Evolutionary conservation across 2,797 vertebrate genomes (phyloP).

Genomic region (Ciconia nigra): DNA sequence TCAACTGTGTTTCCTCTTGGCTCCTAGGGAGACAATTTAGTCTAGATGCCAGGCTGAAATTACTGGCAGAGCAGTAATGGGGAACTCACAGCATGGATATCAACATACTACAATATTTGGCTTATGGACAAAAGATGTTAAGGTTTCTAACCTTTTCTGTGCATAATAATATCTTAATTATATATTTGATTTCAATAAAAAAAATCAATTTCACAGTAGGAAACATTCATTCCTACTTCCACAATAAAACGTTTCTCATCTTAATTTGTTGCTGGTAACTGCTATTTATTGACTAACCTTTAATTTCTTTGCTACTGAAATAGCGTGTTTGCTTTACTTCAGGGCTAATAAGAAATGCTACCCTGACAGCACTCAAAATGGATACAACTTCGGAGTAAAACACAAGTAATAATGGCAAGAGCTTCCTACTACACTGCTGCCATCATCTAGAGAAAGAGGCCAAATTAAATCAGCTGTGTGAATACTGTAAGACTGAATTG

Average conservation of each 20-base stretch:
- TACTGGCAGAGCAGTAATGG: conserved; percentile 41
- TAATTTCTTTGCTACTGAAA: not conserved
- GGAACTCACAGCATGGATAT: conserved; percentile 9
- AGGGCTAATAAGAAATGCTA: not conserved
- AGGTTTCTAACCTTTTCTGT: conserved; percentile 35
- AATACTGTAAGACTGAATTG: not conserved
- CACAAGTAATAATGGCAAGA: not conserved
- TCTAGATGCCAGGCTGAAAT: conserved; percentile 37
- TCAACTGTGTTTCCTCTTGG: conserved; percentile 19
- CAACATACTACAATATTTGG: conserved; percentile 18
- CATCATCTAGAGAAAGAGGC: not conserved
- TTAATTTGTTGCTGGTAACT: conserved; percentile 27
- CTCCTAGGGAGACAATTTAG: conserved; percentile 41
- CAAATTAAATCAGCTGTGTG: conserved; percentile 3
- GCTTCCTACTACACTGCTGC: not conserved
- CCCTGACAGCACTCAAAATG: not conserved
- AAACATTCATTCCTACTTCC: conserved; percentile 2
- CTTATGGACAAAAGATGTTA: conserved; percentile 17
- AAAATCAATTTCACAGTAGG: conserved; percentile 25
- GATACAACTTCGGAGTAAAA: not conserved
- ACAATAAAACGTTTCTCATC: not conserved
- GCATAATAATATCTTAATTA: conserved; percentile 53
- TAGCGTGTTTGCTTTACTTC: not conserved
- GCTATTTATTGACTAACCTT: conserved; percentile 11
- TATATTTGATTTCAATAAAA: conserved; percentile 20